Base-by-base conservation (phyloP, 2,888 invertebrate genomes). In the Noctuana brunneofusca region DNA sequence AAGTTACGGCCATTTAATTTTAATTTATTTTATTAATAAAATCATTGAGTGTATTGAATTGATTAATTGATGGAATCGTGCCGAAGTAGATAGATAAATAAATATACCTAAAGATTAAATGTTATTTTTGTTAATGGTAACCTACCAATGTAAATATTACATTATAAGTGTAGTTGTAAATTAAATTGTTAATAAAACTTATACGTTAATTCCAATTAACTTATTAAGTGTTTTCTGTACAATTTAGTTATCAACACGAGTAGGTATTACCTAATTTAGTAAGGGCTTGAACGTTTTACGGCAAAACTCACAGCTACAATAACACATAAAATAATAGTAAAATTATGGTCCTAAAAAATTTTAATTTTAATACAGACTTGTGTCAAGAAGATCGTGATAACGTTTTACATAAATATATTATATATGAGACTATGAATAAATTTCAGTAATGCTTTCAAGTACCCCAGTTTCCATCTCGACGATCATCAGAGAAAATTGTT, bases 371-470 rank as follows among this genome's bases (percentile, higher is more conserved):
- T 4, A 24, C 5, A 24, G 24, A 24, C 24, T 5, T 14, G 14
- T 38, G 38, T 38, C 14, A 38, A 38, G 14, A 14, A 38, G 2
- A 43, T 18, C 18, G 20, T 18, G 16, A n/a, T n/a, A n/a, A n/a
- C n/a, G n/a, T 32, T 32, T 2, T 32, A 8, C 32, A 32, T 12
- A 35, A 35, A 12, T 8, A 5, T 12, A 2, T 5, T 35, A 11
- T 35, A 9, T 35, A 9, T 35, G 35, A 20, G 20, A 50, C 52
- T 52, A 52, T 52, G 52, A 52, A 52, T 32, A 50, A 50, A 30
- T 52, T 52, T 52, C 12, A 52, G 18, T 52, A 52, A 52, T 52
- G 30, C 30, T 30, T 16, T 50, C 30, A 52, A 18, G 14, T 16
- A 27, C 8, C 16, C 14, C 30, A 30, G 50, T 50, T 50, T 50